These are phyloP conservation scores for Furcifer pardalis DNA, from an alignment of 2,797 vertebrate genomes.

Conservation along the genomic window DNA sequence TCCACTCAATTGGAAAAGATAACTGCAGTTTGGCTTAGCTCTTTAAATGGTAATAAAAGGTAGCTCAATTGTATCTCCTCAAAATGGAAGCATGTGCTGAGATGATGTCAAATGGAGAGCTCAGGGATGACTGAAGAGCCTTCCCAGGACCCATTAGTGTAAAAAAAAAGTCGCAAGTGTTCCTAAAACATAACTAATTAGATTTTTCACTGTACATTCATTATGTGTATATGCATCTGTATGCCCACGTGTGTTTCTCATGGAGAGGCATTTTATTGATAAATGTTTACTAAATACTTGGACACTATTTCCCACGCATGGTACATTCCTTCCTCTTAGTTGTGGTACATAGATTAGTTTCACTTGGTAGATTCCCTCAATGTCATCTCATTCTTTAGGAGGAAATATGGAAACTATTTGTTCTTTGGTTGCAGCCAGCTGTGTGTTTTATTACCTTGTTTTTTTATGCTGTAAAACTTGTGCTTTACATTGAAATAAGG, in stretches of 20 bases:
- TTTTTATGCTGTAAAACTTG: constrained; percentile 30
- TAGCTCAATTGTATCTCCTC: neutral
- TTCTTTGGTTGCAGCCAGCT: constrained; percentile 49
- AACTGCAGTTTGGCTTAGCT: neutral
- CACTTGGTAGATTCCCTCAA: constrained; percentile 39
- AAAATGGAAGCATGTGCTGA: neutral
- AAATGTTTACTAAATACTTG: constrained; percentile 61
- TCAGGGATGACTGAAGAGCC: neutral
- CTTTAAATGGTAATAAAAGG: neutral
- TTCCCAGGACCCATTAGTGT: neutral
- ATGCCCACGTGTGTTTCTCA: neutral
- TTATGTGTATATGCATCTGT: neutral
- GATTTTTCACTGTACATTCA: accelerated
- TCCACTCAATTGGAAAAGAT: neutral
- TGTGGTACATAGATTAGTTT: constrained; percentile 63
- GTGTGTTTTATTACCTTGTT: constrained; percentile 20
- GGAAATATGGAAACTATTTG: constrained; percentile 16
- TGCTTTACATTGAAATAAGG: neutral
- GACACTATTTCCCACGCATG: constrained; percentile 54
- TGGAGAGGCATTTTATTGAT: constrained; percentile 45
- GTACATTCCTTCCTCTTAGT: constrained; percentile 47
- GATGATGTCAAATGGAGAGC: neutral
- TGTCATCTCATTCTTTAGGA: constrained; percentile 47
- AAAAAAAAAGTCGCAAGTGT: neutral
- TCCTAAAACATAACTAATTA: neutral